Base-by-base conservation (phyloP, 2,888 invertebrate genomes). In the Drosophila demipolita region DNA sequence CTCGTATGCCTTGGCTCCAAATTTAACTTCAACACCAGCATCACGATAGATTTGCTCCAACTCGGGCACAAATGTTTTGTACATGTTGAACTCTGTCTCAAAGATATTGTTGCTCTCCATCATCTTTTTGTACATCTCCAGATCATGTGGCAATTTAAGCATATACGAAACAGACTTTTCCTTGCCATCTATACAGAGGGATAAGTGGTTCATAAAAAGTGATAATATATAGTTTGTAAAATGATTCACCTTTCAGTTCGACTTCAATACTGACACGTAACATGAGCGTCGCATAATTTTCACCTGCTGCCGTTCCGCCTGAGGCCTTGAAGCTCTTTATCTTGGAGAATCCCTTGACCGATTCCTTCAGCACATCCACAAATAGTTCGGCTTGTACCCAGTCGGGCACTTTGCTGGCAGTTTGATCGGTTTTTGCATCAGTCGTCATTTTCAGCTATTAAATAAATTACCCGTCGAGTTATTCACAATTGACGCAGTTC, bases 251-350 rank as follows among this genome's bases (percentile, higher is more conserved):
- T 29, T 82, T 58, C 9, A 91, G 55, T 48, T 90, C 85, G 6
- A 90, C 61, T 9, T 84, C 86, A 4, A 92, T 79, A 11, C 73
- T 60, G 1, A 89, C 29, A 7, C 92, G 82, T 32, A 91, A 53
- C 88, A 92, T 90, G 4, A 89, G 59, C 0, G 92, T 91, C 33
- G 89, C 82, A 73, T 90, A 92, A 63, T 92, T 92, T 66, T 92
- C 92, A 2, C 91, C 92, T 0, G 85, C 81, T 7, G 74, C 80
- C 8, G 83, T 61, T 12, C 90, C 91, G 3, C 73, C 61, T 6
- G 32, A 38, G 32, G 72, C 33, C 26, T 62, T 79, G 1, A 86
- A 80, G n/a, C 45, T 77, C 29, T 68, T 70, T 0, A 82, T 69
- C 33, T 72, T 78, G 8, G 58, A 38, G 40, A 70, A 83, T 5